phyloP scores from a whole-genome alignment of 2,797 vertebrate genomes.

The Gadopsis marmoratus region DNA sequence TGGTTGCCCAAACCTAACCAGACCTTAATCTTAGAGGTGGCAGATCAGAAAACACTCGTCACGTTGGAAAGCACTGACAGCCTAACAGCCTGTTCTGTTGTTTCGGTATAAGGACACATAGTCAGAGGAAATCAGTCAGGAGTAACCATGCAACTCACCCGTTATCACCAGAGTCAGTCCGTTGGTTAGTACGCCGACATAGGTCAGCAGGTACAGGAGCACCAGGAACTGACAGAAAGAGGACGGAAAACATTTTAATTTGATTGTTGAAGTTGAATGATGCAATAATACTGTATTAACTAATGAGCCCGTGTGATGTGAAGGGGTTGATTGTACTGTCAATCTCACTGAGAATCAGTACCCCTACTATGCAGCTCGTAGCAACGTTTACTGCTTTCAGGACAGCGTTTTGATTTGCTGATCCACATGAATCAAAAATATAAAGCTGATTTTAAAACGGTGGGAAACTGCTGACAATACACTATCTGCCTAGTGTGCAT shows the following conservation, averaged over 20 bases:
- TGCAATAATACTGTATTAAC: not conserved
- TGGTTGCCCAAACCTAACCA: no score
- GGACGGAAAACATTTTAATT: not conserved
- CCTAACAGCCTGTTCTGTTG: no score
- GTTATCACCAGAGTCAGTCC: slow-evolving; percentile 92
- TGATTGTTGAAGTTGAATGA: not conserved
- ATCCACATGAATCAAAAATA: not conserved
- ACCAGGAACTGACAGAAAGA: slow-evolving; percentile 85
- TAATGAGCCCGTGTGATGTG: not conserved
- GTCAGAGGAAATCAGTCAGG: no score
- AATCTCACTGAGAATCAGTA: slow-evolving; percentile 10
- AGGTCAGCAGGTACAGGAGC: slow-evolving; percentile 92
- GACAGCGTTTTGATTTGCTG: not conserved
- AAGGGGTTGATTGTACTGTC: not conserved
- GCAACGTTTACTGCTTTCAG: not conserved
- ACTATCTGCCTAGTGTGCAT: not conserved
- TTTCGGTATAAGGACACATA: no score
- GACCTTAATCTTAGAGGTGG: not conserved
- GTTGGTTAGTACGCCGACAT: slow-evolving; percentile 88
- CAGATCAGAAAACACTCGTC: not conserved
- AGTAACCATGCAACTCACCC: slow-evolving; percentile 78
- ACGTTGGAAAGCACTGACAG: no score
- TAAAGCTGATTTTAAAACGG: not conserved
- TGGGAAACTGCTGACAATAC: not conserved
- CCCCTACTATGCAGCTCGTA: not conserved